phyloP scores from a whole-genome alignment of 1,140 invertebrate genomes.

The Listronotus oregonensis region DNA sequence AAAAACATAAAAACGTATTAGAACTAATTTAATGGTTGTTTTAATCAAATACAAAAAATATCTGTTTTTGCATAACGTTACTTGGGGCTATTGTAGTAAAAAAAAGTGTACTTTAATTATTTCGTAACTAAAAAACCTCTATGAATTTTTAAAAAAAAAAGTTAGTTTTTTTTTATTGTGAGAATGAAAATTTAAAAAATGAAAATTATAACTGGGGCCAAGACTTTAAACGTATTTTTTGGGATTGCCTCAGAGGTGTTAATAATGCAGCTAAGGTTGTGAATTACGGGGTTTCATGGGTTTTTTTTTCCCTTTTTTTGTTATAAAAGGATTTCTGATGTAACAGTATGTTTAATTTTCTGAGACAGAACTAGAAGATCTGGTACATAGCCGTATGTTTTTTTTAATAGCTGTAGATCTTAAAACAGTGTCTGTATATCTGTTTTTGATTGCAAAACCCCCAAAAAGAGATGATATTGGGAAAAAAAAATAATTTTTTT shows the following conservation, averaged over 20 bases:
- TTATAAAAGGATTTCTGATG: no score
- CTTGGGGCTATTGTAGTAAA: conserved; percentile 17
- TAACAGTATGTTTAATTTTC: no score
- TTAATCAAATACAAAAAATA: conserved; percentile 3
- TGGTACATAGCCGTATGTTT: no score
- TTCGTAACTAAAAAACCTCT: conserved; percentile 12
- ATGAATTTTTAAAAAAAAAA: conserved; percentile 1
- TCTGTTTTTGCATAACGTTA: background rate
- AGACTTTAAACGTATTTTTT: conserved; percentile 47
- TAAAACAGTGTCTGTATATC: no score
- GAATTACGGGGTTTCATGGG: conserved; percentile 1
- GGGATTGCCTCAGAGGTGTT: conserved; percentile 23
- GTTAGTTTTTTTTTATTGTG: background rate
- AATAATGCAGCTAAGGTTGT: conserved; percentile 23
- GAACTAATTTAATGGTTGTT: no score
- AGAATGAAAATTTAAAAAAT: conserved; percentile 15
- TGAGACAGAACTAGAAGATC: no score
- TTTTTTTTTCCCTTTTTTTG: background rate
- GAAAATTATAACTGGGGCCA: conserved; percentile 47
- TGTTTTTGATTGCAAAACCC: no score
- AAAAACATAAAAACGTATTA: no score
- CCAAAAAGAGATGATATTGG: no score
- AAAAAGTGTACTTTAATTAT: conserved; percentile 28
- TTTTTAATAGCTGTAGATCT: no score
- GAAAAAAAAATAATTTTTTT: no score